These are phyloP conservation scores for Neoitamus cyanurus DNA, from an alignment of 2,888 invertebrate genomes.

Conservation along the genomic window DNA sequence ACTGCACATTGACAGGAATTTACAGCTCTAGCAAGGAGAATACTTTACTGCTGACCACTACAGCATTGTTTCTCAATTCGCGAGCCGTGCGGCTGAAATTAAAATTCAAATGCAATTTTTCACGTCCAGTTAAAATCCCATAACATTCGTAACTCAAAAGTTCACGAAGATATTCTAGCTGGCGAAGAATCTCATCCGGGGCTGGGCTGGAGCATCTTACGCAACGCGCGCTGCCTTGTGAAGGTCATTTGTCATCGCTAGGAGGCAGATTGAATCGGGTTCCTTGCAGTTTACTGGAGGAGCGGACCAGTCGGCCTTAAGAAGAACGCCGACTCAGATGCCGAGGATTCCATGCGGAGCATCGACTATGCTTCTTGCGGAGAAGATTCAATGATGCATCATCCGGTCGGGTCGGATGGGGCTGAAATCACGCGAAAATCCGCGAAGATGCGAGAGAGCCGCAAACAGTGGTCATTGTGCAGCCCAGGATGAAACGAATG, in stretches of 20 bases:
- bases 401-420: not conserved
- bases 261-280: conserved; percentile 14
- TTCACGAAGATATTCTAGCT: conserved; percentile 1
- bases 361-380: not conserved
- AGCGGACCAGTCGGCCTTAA: conserved; percentile 24
- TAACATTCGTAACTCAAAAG: conserved; percentile 2
- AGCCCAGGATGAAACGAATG: not conserved
- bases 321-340: conserved; percentile 25
- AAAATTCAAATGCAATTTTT: conserved; percentile 26
- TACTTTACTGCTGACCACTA: not conserved
- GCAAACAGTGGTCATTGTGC: not conserved
- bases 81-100: not conserved
- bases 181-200: not conserved
- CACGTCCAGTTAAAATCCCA: conserved; percentile 18
- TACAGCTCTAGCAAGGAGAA: not conserved
- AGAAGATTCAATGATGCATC: not conserved
- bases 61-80: not conserved
- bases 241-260: conserved; percentile 41
- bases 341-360: conserved; percentile 28
- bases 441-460: not conserved
- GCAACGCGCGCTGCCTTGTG: conserved; percentile 38
- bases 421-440: conserved; percentile 7
- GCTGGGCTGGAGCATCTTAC: conserved; percentile 3
- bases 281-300: not conserved
- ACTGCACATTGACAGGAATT: not conserved